Base-by-base conservation (phyloP, 2,113 vertebrate genomes). In the Chlamydotis undulata region DNA sequence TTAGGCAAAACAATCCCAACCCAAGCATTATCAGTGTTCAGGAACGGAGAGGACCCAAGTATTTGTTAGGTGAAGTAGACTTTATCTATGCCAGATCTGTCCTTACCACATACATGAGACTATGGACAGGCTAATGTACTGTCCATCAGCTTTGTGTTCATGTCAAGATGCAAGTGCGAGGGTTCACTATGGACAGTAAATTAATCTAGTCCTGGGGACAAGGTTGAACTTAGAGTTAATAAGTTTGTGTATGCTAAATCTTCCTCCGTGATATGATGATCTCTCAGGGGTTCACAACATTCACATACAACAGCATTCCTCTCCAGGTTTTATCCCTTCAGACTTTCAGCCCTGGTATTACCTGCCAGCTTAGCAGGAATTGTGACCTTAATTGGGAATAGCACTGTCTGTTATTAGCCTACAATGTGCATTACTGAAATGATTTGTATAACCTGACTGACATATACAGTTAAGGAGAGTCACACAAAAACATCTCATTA, bases 371-470 rank as follows among this genome's bases (percentile, higher is more conserved):
- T 76, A 65, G 22, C 39, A 77, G 60, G 53, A 89, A 73, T 41
- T 84, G 57, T 90, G 90, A 86, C 79, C 68, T 94, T 93, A 86
- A 83, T 65, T 90, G 60, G 71, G 67, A 96, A 68, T 35, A 89
- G 15, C 52, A 52, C 21, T 57, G 19, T 74, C 47, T 81, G 43
- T 78, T 93, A 78, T 70, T 73, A 94, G 60, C 43, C 22, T 77
- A 59, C n/a, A 60, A 53, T 60, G 28, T 92, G 23, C 43, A 67
- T 41, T 85, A 45, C 63, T 37, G 59, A 90, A 97, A 91, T 89
- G 41, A 95, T 89, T 90, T 81, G 55, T 59, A 70, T 33, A 85
- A 75, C 52, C 74, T 68, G 74, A 69, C 76, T 86, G 88, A 60
- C 85, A 91, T 81, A 63, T 45, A 52, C 19, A 69, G 68, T 85